Evolutionary conservation across 2,113 vertebrate species (phyloP).

Genomic region (Embiotoca jacksoni): DNA sequence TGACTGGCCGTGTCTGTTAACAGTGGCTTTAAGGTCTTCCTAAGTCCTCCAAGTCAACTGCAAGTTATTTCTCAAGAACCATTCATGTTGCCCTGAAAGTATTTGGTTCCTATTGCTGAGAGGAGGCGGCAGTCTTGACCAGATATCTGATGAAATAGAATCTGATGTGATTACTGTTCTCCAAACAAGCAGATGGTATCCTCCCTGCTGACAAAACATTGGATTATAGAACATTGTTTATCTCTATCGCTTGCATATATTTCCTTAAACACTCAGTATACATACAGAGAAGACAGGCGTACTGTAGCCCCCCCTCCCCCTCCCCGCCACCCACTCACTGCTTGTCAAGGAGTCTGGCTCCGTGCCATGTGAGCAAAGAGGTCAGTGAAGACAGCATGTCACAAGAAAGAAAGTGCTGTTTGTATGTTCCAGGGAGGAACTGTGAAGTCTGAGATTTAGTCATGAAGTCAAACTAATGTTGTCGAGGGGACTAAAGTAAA

Average conservation of each 20-base stretch:
- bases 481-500: not conserved
- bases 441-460: constrained; percentile 15
- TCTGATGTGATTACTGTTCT: constrained; percentile 46
- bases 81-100: not conserved
- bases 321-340: not conserved
- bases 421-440: not conserved
- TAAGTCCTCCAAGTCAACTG: not conserved
- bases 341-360: constrained; percentile 9
- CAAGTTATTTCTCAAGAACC: not conserved
- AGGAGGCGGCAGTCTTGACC: constrained; percentile 29
- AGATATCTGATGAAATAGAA: constrained; percentile 45
- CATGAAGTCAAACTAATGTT: not conserved
- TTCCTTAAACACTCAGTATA: not conserved
- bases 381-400: not conserved
- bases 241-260: constrained; percentile 26
- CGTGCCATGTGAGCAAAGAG: not conserved
- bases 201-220: constrained; percentile 41
- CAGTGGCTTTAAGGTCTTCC: not conserved
- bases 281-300: not conserved
- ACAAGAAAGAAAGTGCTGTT: constrained; percentile 2
- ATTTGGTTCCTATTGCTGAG: not conserved
- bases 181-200: constrained; percentile 52
- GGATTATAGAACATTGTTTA: constrained; percentile 45
- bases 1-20: not conserved
- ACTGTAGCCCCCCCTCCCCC: not conserved